Percentiles rank a stretch among this genome's conserved stretches.
phyloP scores from a whole-genome alignment of 1,140 invertebrate genomes.

The Drosophila asahinai region DNA sequence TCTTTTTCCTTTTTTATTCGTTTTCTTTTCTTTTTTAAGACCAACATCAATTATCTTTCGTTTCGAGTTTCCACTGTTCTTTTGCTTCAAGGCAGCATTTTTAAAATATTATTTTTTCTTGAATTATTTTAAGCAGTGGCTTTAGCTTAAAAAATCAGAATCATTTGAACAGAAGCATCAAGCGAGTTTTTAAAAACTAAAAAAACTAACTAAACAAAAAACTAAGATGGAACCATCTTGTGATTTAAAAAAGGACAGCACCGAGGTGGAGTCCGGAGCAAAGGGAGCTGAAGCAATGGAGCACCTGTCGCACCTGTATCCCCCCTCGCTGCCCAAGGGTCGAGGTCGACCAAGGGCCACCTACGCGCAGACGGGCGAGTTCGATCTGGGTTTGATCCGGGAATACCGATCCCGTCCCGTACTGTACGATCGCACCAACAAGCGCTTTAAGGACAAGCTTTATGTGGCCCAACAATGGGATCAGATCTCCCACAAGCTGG shows the following conservation, averaged over 20 bases:
- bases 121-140: conserved; percentile 14
- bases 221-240: conserved; percentile 12
- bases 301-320: conserved; percentile 27
- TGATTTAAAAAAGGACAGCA: conserved; percentile 9
- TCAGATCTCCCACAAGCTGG: conserved; percentile 80
- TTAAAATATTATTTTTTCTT: background rate
- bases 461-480: conserved; percentile 69
- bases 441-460: conserved; percentile 77
- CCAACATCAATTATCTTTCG: conserved; percentile 15
- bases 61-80: conserved; percentile 9
- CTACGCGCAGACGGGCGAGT: conserved; percentile 79
- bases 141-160: conserved; percentile 29
- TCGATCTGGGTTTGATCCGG: conserved; percentile 78
- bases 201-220: background rate
- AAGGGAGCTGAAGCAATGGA: conserved; percentile 13
- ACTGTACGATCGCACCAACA: conserved; percentile 77
- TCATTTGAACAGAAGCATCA: conserved; percentile 12
- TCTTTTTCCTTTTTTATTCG: background rate
- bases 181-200: conserved; percentile 1
- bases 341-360: conserved; percentile 74
- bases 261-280: background rate
- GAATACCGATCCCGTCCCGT: conserved; percentile 77
- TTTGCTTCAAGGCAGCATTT: background rate
- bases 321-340: conserved; percentile 49
- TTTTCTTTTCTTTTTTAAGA: conserved; percentile 9